phyloP scores from a whole-genome alignment of 2,113 vertebrate genomes.

The Pardalotus punctatus region DNA sequence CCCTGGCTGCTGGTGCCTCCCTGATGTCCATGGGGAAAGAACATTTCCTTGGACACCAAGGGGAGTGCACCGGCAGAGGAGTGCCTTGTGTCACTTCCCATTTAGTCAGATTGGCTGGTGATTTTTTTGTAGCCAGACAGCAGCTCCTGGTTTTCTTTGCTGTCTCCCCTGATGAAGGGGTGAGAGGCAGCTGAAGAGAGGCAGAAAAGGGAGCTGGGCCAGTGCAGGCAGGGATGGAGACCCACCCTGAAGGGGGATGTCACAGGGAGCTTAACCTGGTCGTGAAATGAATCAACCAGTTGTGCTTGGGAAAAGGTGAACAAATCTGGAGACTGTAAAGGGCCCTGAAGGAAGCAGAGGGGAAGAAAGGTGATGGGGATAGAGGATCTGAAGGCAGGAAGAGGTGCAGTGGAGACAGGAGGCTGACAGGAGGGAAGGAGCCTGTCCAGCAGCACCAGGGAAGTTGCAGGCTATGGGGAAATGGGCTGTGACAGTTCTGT shows the following conservation, averaged over 20 bases:
- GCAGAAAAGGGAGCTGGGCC: neutral
- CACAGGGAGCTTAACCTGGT: neutral
- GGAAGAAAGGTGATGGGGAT: neutral
- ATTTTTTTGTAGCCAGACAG: neutral
- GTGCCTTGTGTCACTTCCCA: neutral
- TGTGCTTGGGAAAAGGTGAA: neutral
- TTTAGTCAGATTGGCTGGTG: neutral
- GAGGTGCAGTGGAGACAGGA: neutral
- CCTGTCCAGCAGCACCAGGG: neutral
- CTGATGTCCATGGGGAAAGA: neutral
- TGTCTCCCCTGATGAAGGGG: fast-evolving
- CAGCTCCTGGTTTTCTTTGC: neutral
- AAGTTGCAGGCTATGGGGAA: neutral
- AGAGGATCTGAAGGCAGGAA: neutral
- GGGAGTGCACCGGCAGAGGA: neutral
- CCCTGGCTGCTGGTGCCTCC: neutral
- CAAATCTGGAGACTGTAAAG: neutral
- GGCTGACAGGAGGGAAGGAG: neutral
- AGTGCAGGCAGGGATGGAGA: neutral
- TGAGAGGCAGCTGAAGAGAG: neutral
- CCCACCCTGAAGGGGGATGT: neutral
- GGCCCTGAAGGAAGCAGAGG: neutral
- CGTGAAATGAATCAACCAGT: fast-evolving
- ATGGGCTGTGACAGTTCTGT: fast-evolving
- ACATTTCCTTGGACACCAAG: neutral